Evolutionary conservation across 2,113 vertebrate genomes (phyloP).

Genomic region (Oenanthe oenanthe): DNA sequence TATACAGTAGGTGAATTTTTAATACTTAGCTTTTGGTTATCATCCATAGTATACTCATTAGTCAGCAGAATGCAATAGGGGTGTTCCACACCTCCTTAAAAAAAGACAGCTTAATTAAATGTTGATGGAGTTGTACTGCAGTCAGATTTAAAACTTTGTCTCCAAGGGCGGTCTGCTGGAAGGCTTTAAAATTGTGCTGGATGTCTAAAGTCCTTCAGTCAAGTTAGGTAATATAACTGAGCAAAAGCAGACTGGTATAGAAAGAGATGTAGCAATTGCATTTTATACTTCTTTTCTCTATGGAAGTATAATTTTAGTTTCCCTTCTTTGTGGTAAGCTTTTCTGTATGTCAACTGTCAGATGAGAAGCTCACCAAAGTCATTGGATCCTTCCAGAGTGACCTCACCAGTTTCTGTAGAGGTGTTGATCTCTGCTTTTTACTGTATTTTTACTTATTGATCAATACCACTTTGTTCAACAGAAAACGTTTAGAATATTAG

Average conservation of each 20-base stretch:
- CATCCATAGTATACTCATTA: neutral
- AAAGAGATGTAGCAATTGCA: neutral
- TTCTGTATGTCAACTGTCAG: fast-evolving
- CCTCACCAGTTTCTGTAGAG: neutral
- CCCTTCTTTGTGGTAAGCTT: neutral
- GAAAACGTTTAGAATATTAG: neutral
- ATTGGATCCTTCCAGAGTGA: neutral
- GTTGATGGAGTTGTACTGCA: neutral
- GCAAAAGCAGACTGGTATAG: neutral
- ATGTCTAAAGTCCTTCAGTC: neutral
- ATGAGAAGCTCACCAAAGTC: neutral
- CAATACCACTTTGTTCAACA: neutral
- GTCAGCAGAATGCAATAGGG: neutral
- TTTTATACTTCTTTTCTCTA: neutral
- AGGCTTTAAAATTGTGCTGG: neutral
- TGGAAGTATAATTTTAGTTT: neutral
- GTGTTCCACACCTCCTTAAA: neutral
- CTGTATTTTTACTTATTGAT: neutral
- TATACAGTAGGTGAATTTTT: neutral
- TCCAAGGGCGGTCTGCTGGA: neutral
- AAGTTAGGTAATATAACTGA: neutral
- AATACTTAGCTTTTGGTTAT: neutral
- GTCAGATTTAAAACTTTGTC: neutral
- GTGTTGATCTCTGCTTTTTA: neutral
- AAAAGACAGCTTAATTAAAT: neutral